Conservation (phyloP, 2,113 vertebrate species). For the Ramphastos sulfuratus region DNA sequence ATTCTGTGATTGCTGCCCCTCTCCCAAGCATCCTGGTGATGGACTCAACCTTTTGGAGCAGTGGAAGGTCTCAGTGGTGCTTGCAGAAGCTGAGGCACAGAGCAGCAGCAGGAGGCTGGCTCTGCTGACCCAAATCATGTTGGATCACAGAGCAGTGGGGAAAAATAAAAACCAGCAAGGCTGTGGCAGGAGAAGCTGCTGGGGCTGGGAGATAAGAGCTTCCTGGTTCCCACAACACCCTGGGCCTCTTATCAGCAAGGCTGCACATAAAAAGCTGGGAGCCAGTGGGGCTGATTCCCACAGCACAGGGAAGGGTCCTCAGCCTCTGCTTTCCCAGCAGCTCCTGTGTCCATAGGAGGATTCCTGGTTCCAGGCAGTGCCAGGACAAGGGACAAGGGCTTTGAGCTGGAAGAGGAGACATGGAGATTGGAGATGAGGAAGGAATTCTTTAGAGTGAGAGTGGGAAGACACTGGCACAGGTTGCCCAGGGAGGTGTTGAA, state of each 20-base stretch:
- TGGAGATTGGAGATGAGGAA: too few species aligned
- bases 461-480: too few species aligned
- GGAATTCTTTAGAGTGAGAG: too few species aligned
- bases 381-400: too few species aligned
- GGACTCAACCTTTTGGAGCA: not conserved
- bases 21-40: not conserved
- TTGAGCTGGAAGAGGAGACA: too few species aligned
- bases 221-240: slow-evolving; percentile 49
- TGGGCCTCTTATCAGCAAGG: slow-evolving; percentile 22
- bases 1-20: too few species aligned
- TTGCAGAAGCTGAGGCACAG: not conserved
- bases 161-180: not conserved
- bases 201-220: slow-evolving; percentile 47
- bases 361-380: not conserved
- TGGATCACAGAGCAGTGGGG: not conserved
- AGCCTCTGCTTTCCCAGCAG: not conserved
- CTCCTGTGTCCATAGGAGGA: not conserved
- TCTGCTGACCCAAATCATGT: not conserved
- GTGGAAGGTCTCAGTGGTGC: not conserved
- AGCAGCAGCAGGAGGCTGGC: not conserved
- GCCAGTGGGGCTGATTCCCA: not conserved
- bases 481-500: too few species aligned
- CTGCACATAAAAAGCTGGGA: not conserved
- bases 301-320: not conserved
- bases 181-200: not conserved